Conservation (phyloP, 2,113 vertebrate genomes). For the Cnemophilus loriae region DNA sequence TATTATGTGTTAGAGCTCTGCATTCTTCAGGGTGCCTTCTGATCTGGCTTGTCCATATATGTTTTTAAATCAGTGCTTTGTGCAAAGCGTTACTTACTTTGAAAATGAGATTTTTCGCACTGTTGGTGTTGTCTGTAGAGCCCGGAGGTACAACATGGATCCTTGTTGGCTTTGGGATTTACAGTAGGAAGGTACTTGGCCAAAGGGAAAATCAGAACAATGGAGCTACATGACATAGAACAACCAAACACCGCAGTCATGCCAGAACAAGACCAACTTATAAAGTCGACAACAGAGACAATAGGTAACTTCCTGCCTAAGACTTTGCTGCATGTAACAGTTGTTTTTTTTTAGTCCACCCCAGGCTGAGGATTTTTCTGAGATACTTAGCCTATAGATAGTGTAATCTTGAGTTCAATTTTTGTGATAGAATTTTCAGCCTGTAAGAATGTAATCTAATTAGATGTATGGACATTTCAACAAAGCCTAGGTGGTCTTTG, state of each 20-base stretch:
- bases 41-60: neutral
- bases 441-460: neutral
- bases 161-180: constrained; percentile 93
- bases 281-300: constrained; percentile 84
- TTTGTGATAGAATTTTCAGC: neutral
- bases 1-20: neutral
- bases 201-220: constrained; percentile 72
- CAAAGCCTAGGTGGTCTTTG: neutral
- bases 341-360: neutral
- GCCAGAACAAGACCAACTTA: constrained; percentile 81
- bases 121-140: constrained; percentile 73
- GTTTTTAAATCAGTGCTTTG: neutral
- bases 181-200: constrained; percentile 90
- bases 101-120: constrained; percentile 23
- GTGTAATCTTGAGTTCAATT: neutral
- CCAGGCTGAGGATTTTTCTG: neutral
- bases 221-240: constrained; percentile 63
- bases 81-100: neutral
- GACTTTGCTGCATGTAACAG: neutral
- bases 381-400: neutral
- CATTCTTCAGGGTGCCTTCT: neutral
- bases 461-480: neutral
- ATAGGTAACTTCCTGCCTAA: constrained; percentile 78
- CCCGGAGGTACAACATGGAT: constrained; percentile 92
- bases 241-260: constrained; percentile 64